These are phyloP conservation scores for Aegithalos caudatus DNA, from an alignment of 2,113 vertebrate species.

Conservation along the genomic window DNA sequence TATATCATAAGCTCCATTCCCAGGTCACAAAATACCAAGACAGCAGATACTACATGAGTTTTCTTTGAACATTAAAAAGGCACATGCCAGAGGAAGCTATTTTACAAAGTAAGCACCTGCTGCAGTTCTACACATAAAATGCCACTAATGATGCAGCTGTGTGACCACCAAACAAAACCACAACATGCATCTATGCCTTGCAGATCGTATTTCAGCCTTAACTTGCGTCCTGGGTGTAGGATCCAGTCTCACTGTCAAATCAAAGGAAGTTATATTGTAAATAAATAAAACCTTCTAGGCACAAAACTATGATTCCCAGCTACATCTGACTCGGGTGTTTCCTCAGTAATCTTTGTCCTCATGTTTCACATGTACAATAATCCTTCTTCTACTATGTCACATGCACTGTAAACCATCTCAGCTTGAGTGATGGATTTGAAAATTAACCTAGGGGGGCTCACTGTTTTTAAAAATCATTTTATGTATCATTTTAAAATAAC, in stretches of 20 bases:
- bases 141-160: conserved; percentile 39
- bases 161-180: not conserved
- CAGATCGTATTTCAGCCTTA: not conserved
- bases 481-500: conserved; percentile 62
- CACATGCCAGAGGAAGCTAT: not conserved
- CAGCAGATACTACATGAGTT: not conserved
- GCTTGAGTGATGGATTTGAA: conserved; percentile 54
- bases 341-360: conserved; percentile 13
- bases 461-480: conserved; percentile 53
- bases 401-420: conserved; percentile 8
- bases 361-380: conserved; percentile 23
- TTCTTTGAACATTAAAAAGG: conserved; percentile 27
- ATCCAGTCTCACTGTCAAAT: not conserved
- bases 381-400: conserved; percentile 43
- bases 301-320: not conserved
- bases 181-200: not conserved
- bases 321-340: conserved; percentile 19
- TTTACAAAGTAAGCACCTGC: not conserved
- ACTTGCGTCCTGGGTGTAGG: not conserved
- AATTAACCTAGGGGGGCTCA: conserved; percentile 51
- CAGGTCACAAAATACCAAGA: conserved; percentile 59
- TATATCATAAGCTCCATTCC: conserved; percentile 52
- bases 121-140: conserved; percentile 25
- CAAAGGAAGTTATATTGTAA: not conserved
- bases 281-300: not conserved